Percentiles rank a stretch among this genome's conserved stretches.
phyloP scores from a whole-genome alignment of 2,113 vertebrate species.

The Monarcha castaneiventris region DNA sequence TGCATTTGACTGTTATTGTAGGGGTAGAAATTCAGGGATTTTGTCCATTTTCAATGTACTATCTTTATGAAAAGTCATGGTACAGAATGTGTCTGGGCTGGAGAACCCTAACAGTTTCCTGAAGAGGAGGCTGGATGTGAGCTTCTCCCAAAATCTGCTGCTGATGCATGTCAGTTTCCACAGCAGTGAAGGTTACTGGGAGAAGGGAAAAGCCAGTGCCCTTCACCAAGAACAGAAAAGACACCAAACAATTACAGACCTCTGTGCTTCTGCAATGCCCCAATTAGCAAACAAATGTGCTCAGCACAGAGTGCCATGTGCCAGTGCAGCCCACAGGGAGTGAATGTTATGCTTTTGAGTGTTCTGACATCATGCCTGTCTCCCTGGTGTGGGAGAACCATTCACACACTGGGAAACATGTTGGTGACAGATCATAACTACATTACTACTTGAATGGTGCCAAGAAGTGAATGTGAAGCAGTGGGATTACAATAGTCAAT shows the following conservation, averaged over 20 bases:
- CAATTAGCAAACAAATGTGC: not conserved
- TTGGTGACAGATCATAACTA: not conserved
- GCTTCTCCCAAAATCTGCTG: not conserved
- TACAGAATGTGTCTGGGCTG: not conserved
- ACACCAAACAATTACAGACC: rapidly evolving
- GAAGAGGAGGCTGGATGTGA: not conserved
- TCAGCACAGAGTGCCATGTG: not conserved
- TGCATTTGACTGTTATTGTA: not conserved
- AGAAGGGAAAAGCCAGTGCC: not conserved
- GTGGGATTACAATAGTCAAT: not conserved
- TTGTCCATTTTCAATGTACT: not conserved
- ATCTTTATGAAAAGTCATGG: not conserved
- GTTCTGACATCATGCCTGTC: not conserved
- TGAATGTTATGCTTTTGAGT: not conserved
- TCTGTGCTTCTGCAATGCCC: not conserved
- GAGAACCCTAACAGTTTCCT: not conserved
- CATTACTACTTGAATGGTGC: not conserved
- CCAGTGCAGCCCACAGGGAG: not conserved
- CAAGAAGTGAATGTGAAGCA: not conserved
- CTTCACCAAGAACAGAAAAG: not conserved
- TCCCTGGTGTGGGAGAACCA: not conserved
- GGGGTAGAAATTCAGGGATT: not conserved
- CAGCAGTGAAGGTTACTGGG: not conserved
- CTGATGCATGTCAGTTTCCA: not conserved
- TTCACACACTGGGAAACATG: not conserved